These are phyloP conservation scores for Drosophila pseudoananassae DNA, from an alignment of 1,140 invertebrate species.

Conservation along the genomic window DNA sequence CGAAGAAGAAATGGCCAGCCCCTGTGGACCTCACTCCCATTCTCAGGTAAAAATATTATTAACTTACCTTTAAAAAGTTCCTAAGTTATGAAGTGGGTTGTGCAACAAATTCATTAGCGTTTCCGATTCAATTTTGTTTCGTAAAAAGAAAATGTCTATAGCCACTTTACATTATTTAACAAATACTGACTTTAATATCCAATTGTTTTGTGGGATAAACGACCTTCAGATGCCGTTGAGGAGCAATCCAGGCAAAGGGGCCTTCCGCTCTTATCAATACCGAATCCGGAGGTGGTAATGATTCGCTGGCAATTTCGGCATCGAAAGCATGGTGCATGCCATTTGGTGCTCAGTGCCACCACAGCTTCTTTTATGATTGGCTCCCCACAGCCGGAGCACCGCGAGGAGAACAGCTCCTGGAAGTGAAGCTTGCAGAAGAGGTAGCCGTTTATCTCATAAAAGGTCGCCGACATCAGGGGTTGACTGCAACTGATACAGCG, in stretches of 20 bases:
- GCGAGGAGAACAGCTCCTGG: slow-evolving; percentile 36
- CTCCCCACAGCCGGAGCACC: slow-evolving; percentile 39
- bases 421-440: slow-evolving; percentile 51
- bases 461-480: slow-evolving; percentile 22
- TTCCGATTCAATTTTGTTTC: neutral
- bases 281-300: slow-evolving; percentile 12
- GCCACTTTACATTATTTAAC: neutral
- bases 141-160: neutral
- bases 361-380: slow-evolving; percentile 27
- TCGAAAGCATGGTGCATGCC: slow-evolving; percentile 38
- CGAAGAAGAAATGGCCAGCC: slow-evolving; percentile 85
- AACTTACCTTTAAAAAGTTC: neutral
- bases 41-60: slow-evolving; percentile 61
- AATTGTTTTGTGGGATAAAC: slow-evolving; percentile 3
- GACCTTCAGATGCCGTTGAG: neutral
- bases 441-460: slow-evolving; percentile 49
- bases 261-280: slow-evolving; percentile 16
- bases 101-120: neutral
- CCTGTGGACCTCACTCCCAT: slow-evolving; percentile 89
- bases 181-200: neutral
- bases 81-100: neutral
- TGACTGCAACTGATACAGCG: slow-evolving; percentile 41
- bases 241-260: slow-evolving; percentile 28
- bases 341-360: slow-evolving; percentile 47
- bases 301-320: slow-evolving; percentile 15